phyloP scores from a whole-genome alignment of 1,140 invertebrate species.

The Cydia amplana region DNA sequence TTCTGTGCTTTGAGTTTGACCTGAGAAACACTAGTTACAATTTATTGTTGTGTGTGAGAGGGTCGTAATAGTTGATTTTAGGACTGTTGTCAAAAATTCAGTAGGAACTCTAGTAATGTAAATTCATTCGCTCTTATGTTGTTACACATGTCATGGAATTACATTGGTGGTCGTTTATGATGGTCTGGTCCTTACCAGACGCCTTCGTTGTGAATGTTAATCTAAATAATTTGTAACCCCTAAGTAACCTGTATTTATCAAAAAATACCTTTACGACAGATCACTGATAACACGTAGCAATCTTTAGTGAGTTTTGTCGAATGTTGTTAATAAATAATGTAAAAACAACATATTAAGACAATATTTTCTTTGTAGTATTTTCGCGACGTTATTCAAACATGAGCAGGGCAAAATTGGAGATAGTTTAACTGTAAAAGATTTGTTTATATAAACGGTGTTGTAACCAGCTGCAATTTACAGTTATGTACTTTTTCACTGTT shows the following conservation, averaged over 20 bases:
- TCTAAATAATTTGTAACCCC: neutral
- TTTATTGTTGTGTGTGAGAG: too few relatives aligned
- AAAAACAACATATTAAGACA: neutral
- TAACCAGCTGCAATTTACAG: constrained; percentile 78
- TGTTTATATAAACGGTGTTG: constrained; percentile 71
- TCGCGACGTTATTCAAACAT: neutral
- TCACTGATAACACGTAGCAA: neutral
- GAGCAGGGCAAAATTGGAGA: constrained; percentile 65
- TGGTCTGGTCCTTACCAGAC: too few relatives aligned
- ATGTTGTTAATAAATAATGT: neutral
- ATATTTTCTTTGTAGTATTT: constrained; percentile 24
- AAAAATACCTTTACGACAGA: neutral
- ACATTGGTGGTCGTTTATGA: neutral
- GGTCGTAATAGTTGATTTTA: too few relatives aligned
- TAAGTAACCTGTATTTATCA: neutral
- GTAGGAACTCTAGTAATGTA: too few relatives aligned
- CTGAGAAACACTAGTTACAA: too few relatives aligned
- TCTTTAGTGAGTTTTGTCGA: neutral
- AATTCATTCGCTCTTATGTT: neutral
- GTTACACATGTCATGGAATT: neutral
- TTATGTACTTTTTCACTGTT: constrained; percentile 80
- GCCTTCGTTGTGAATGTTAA: neutral
- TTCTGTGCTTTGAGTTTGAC: too few relatives aligned
- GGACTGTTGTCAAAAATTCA: too few relatives aligned
- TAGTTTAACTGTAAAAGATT: constrained; percentile 69